Evolutionary conservation across 2,113 vertebrate species (phyloP), one percentile per base, ranked within the genome.

Genomic region (Dipodomys ordii): DNA sequence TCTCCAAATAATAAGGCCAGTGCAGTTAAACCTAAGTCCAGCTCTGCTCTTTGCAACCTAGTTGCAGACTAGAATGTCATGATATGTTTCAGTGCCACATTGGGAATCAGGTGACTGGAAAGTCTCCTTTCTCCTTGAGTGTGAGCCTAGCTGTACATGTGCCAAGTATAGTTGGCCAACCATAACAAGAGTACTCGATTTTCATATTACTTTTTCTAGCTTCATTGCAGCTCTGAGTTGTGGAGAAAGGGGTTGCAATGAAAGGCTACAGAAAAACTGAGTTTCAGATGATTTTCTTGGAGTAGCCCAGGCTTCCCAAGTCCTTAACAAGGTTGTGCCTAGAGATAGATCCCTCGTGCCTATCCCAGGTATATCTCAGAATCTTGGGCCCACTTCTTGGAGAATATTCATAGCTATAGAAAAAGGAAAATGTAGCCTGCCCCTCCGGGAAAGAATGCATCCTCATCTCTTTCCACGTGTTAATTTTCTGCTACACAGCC

Each of bases 321-420:
- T 65, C 69, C 68, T 44, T 64, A 30, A 71, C 46, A 57, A 83
- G 13, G 2, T 74, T 81, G 25, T 82, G 11, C 46, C 69, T 73
- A 68, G 16, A 73, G 87, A 49, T 49, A 83, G 46, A 67, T 76
- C 69, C 23, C 79, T 83, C 71, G 20, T n/a, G 20, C 28, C n/a
- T 74, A 12, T 74, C 72, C 77, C 88, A 94, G 16, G 49, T 90
- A 68, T 32, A 71, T 68, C 49, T 79, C 71, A 80, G 39, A 90
- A 83, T 71, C 80, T 68, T 64, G 76, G 88, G 73, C 18, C 68
- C 90, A 77, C 68, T 83, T 64, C 20, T 65, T 53, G 60, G 83
- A 90, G 85, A 88, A 71, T 35, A 30, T 35, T 88, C 67, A 93
- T 83, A 74, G 79, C 44, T 76, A 35, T n/a, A 44, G 49, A 87